A percentile compares a stretch with the other conserved stretches of the same genome.
These are phyloP conservation scores for Pipistrellus pygmaeus DNA, from an alignment of 2,797 vertebrate species.

Conservation along the genomic window DNA sequence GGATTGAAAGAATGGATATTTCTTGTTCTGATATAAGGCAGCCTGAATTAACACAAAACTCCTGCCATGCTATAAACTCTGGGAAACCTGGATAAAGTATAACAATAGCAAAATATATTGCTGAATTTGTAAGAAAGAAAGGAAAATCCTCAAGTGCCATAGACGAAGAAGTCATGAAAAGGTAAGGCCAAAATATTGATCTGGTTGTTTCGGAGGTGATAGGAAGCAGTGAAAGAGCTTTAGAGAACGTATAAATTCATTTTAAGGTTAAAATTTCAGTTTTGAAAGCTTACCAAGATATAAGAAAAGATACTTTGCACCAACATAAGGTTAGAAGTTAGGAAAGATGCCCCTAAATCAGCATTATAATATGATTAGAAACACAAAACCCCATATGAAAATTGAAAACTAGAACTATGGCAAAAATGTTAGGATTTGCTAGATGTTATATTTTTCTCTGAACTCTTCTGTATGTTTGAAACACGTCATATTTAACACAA, in stretches of 20 bases:
- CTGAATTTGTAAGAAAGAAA: constrained; percentile 44
- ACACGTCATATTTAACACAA: constrained; percentile 32
- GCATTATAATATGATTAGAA: neutral
- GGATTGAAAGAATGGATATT: neutral
- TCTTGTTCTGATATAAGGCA: constrained; percentile 26
- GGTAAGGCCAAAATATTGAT: neutral
- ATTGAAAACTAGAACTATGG: neutral
- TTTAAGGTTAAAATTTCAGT: constrained; percentile 47
- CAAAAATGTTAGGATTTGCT: neutral
- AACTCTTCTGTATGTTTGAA: neutral
- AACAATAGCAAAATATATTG: constrained; percentile 37
- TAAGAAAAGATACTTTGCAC: neutral
- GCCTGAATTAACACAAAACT: constrained; percentile 56
- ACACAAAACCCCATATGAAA: constrained; percentile 6
- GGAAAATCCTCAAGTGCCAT: neutral
- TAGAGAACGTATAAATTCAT: constrained; percentile 15
- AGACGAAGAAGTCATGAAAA: constrained; percentile 56
- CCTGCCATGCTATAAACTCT: neutral
- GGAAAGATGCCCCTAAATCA: neutral
- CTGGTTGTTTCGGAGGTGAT: neutral
- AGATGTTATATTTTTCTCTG: neutral
- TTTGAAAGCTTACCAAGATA: constrained; percentile 55
- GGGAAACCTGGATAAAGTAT: constrained; percentile 32
- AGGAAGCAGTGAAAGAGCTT: neutral
- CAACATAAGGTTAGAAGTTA: neutral